A percentile compares a stretch with the other conserved stretches of the same genome.
Evolutionary conservation across 2,888 invertebrate genomes (phyloP).

Genomic region (Agrotis clavis): DNA sequence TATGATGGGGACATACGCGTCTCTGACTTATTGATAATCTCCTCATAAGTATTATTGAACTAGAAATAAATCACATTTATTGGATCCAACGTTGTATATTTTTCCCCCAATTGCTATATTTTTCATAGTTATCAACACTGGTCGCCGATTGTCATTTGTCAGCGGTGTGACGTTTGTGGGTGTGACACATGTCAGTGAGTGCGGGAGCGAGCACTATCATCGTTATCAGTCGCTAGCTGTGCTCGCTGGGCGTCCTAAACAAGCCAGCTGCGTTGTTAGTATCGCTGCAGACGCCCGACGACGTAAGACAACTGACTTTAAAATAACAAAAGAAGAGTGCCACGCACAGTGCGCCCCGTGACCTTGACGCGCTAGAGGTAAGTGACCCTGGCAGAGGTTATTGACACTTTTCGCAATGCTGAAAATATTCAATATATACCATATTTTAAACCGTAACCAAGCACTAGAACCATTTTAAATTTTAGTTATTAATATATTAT

Average conservation of each 20-base stretch:
- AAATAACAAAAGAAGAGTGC: constrained; percentile 2
- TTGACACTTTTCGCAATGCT: constrained; percentile 66
- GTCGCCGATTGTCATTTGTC: constrained; percentile 43
- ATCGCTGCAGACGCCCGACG: constrained; percentile 2
- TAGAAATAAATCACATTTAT: constrained; percentile 87
- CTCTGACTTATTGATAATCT: constrained; percentile 75
- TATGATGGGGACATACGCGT: constrained; percentile 63
- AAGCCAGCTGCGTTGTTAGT: constrained; percentile 53
- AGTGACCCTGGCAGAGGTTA: constrained; percentile 78
- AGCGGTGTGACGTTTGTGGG: constrained; percentile 29
- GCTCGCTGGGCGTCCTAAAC: constrained; percentile 19
- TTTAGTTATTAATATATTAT: not conserved
- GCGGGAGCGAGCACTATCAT: constrained; percentile 5
- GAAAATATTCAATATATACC: constrained; percentile 41
- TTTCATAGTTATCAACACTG: constrained; percentile 51
- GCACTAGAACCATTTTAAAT: not conserved
- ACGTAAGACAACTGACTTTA: constrained; percentile 3
- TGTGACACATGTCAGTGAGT: constrained; percentile 21
- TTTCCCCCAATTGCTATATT: constrained; percentile 3
- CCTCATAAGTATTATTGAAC: constrained; percentile 79
- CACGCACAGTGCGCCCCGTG: constrained; percentile 33
- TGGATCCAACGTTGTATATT: constrained; percentile 71
- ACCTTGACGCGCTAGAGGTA: constrained; percentile 69
- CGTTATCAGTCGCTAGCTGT: constrained; percentile 52
- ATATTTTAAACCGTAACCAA: constrained; percentile 11